Percentiles rank a stretch among this genome's conserved stretches.
Conservation (phyloP, 2,888 invertebrate species). For the Linnaemya vulpina region DNA sequence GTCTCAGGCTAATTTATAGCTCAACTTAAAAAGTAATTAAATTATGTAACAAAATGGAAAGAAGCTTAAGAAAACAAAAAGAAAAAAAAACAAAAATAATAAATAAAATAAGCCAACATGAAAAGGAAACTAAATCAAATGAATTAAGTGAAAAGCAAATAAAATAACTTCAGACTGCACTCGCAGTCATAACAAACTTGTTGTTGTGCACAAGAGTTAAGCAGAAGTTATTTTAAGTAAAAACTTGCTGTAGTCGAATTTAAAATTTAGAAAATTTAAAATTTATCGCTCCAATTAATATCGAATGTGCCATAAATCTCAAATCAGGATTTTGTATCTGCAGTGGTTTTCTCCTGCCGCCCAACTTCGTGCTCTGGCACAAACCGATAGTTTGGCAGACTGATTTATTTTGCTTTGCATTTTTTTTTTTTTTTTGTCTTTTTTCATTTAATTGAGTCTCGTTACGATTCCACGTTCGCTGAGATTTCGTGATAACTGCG, state of each 20-base stretch:
- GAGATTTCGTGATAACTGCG: conserved; percentile 57
- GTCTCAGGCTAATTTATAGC: conserved; percentile 67
- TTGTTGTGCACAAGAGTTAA: neutral
- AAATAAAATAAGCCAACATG: conserved; percentile 6
- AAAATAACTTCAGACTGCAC: conserved; percentile 20
- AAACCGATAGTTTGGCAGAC: conserved; percentile 23
- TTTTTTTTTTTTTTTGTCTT: neutral
- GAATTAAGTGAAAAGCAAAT: conserved; percentile 31
- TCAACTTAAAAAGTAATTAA: conserved; percentile 72
- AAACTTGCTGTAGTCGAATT: neutral
- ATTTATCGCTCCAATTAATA: conserved; percentile 73
- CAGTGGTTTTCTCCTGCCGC: conserved; percentile 4
- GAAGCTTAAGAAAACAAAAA: conserved; percentile 6
- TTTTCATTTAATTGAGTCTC: conserved; percentile 22
- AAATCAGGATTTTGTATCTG: conserved; percentile 52
- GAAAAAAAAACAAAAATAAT: neutral
- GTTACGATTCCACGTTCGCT: conserved; percentile 35
- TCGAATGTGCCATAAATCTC: conserved; percentile 72
- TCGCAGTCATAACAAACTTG: conserved; percentile 39
- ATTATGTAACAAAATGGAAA: conserved; percentile 53
- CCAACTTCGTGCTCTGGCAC: neutral
- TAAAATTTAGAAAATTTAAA: conserved; percentile 57
- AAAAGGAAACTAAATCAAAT: conserved; percentile 40
- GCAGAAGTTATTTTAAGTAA: neutral
- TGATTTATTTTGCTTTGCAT: conserved; percentile 37